Base-by-base conservation (phyloP, 2,113 vertebrate genomes). In the Pollimyrus isidori region DNA sequence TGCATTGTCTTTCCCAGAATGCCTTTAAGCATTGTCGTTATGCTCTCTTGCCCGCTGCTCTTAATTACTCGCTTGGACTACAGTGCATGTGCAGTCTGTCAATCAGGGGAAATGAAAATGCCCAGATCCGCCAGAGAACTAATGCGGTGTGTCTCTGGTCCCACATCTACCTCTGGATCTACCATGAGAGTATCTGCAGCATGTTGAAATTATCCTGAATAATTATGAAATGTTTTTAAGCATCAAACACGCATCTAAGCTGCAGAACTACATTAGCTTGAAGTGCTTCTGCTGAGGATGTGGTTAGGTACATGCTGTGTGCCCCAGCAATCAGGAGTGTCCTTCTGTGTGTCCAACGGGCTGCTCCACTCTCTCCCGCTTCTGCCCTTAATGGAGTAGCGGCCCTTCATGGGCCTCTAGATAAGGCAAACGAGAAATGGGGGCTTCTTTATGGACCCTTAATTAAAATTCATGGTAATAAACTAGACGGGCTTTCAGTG, bases 381-480 rank as follows among this genome's bases (percentile, higher is more conserved):
- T 39, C 65, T 73, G 42, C 62, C 19, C 19, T 87, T 87, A 17
- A 45, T 65, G 53, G 35, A n/a, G 19, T 17, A 21, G 56, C 10
- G 4, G 19, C 17, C 56, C 39, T 73, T 48, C 42, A 49, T 42
- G 62, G n/a, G 23, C 4, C 62, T 73, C 21, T 58, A 88, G 87
- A 88, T 88, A 73, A 73, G 39, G 0, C 42, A 69, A 80, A 73
- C 10, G 87, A 73, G 58, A n/a, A 48, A 23, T 50, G 58, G 30
- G 58, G 62, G 62, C 19, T 49, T 21, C 56, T 49, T 49, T 69
- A 73, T 88, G 42, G 65, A 49, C 17, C 45, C 15, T 42, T 73
- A 88, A 88, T 88, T 69, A 88, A 88, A 50, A 88, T 73, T 69
- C 62, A 48, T 49, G 58, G n/a, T 88, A 88, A 50, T 88, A 73